Evolutionary conservation across 1,140 invertebrate genomes (phyloP), one percentile per base, ranked within the genome.

Genomic region (Steinernema feltiae): DNA sequence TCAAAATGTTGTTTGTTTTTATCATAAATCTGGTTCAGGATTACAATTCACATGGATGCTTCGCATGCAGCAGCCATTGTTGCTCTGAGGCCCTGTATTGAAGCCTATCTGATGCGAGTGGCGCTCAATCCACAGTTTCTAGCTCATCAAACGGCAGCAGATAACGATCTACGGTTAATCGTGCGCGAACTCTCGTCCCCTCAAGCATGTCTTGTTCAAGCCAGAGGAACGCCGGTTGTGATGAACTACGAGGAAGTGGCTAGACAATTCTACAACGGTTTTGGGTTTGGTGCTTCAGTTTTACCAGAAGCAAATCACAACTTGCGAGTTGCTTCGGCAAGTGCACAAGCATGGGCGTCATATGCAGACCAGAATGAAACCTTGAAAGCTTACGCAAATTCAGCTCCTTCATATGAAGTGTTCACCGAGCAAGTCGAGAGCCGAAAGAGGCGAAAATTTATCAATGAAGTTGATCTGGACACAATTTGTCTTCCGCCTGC

Each of bases 21-120:
- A 3, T 48, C 18, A 30, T 29, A 31, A 31, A 41, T 0, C 72
- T 63, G 32, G 70, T 83, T 21, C 77, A 91, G 90, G 94, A 91
- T 98, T 27, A 95, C 94, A 87, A 89, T 98, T 30, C 90, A 92
- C 7, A 94, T 98, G 90, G 88, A 92, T 79, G 90, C 92, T 0
- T 81, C 89, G 84, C 90, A 85, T 12, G 95, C 94, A 0, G 91
- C 93, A 0, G 90, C 91, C 1, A 90, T 98, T 74, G 90, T 94
- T 0, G 92, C 93, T 2, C 87, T 98, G 0, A 89, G 94, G 76
- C 94, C 94, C 0, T 92, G 92, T 0, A 85, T 98, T 1, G 95
- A 98, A 88, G 89, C 90, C 78, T 87, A 97, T 0, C 91, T 98
- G 0, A 90, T 94, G 1, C 87, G 91, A 69, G 91, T 91, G 0